Base-by-base conservation (phyloP, 2,113 vertebrate species). In the Microtus montanus region DNA sequence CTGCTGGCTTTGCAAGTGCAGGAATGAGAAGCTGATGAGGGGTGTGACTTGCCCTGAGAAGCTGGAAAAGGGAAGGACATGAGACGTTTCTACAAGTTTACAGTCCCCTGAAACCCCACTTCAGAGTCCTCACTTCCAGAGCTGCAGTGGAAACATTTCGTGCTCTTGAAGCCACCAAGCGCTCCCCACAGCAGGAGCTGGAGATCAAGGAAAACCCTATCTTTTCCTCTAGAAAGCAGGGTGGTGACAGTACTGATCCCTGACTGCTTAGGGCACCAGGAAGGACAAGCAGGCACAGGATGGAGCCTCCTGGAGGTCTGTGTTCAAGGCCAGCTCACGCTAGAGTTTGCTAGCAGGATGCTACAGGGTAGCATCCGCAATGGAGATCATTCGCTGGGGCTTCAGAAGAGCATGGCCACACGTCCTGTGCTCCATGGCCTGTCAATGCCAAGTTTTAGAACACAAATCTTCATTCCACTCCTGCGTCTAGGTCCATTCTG, bases 171-270 rank as follows among this genome's bases (percentile, higher is more conserved):
- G 61, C 35, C 49, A 44, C 30, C 28, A 44, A 38, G 4, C 20
- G 3, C 78, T 68, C 52, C 68, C 66, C 30, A 41, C 22, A 58
- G 30, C 73, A 89, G 91, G 44, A n/a, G n/a, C 4, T n/a, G 77
- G 33, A 82, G 49, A 66, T 3, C 3, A 30, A 77, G 30, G 1
- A 63, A 8, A 73, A 54, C 1, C 79, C 77, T 47, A 54, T 87
- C 26, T 79, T 44, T 38, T 75, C 61, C 10, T 54, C 82, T 85
- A 15, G 12, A 24, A 70, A 3, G n/a, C 19, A 19, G 66, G 28
- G 41, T 0, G 13, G 20, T n/a, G 0, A 41, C 1, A 8, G 30
- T 3, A 1, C 52, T 52, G 61, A 2, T 54, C 11, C 68, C 49
- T n/a, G 66, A 54, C 22, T n/a, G 12, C 91, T 86, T 73, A 30